Evolutionary conservation across 2,113 vertebrate species (phyloP).

Genomic region (Strix uralensis): DNA sequence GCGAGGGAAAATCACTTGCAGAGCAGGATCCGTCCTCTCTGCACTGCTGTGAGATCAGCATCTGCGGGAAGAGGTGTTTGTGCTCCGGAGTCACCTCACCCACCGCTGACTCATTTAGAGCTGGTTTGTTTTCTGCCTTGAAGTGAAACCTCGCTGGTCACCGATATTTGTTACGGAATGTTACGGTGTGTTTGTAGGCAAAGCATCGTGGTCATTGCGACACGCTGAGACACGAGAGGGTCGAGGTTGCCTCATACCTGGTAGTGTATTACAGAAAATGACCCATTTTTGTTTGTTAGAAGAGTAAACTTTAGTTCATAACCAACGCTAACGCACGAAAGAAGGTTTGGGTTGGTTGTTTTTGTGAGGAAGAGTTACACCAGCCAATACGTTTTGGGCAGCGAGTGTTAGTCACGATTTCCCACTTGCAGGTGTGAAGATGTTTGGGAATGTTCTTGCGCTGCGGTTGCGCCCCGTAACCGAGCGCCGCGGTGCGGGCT

Average conservation of each 20-base stretch:
- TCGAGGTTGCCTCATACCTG: not conserved
- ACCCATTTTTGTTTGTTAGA: not conserved
- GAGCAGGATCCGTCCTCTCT: not conserved
- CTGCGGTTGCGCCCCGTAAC: not conserved
- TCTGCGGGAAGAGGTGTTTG: not conserved
- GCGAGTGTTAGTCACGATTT: not conserved
- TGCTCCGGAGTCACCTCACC: rapidly evolving
- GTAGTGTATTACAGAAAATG: not conserved
- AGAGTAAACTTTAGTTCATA: not conserved
- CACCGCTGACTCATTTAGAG: rapidly evolving
- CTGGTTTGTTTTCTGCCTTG: too few relatives aligned
- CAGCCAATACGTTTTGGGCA: rapidly evolving
- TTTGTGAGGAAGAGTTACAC: not conserved
- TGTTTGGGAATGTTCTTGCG: not conserved
- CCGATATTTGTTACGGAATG: rapidly evolving
- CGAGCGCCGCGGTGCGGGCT: not conserved
- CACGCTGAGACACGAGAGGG: rapidly evolving
- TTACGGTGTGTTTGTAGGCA: not conserved
- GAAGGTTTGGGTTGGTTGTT: not conserved
- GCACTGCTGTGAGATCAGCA: not conserved
- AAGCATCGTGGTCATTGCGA: rapidly evolving
- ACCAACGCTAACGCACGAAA: rapidly evolving
- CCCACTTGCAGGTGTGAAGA: not conserved
- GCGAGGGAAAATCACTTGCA: not conserved
- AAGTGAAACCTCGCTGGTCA: rapidly evolving